Evolutionary conservation across 2,888 invertebrate genomes (phyloP).

Genomic region (Oxyscelio sp.): DNA sequence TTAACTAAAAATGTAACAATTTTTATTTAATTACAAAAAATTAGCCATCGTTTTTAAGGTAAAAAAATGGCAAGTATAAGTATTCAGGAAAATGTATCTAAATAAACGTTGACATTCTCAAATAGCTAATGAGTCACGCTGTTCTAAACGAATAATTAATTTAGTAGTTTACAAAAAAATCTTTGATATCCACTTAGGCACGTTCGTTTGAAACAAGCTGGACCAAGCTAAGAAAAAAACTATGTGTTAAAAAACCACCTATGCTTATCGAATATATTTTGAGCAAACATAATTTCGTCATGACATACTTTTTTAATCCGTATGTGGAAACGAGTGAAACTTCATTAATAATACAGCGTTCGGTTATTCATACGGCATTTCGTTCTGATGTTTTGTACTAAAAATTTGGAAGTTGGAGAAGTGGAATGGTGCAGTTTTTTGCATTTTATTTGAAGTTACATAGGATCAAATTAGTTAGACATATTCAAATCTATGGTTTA

Average conservation of each 20-base stretch:
- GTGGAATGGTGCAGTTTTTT: neutral
- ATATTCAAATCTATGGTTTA: neutral
- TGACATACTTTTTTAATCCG: constrained; percentile 17
- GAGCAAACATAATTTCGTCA: constrained; percentile 27
- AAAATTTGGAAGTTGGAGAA: neutral
- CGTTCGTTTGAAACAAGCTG: no score
- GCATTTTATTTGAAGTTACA: constrained; percentile 1
- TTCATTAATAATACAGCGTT: constrained; percentile 23
- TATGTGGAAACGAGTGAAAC: neutral
- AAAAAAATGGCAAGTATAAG: no score
- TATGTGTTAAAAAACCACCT: neutral
- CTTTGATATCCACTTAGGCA: no score
- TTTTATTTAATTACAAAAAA: no score
- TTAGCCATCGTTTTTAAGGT: no score
- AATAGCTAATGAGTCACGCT: no score
- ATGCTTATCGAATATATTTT: constrained; percentile 47
- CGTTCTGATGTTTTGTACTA: constrained; percentile 14
- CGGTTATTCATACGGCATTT: constrained; percentile 18
- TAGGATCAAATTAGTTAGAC: constrained; percentile 10
- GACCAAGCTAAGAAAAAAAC: constrained; percentile 38
- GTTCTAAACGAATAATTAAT: no score
- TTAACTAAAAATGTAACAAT: no score
- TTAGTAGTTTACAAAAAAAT: no score
- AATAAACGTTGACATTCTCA: no score
- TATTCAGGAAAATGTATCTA: no score